These are phyloP conservation scores for Holcopasites calliopsidis DNA, from an alignment of 1,140 invertebrate genomes.

Conservation along the genomic window DNA sequence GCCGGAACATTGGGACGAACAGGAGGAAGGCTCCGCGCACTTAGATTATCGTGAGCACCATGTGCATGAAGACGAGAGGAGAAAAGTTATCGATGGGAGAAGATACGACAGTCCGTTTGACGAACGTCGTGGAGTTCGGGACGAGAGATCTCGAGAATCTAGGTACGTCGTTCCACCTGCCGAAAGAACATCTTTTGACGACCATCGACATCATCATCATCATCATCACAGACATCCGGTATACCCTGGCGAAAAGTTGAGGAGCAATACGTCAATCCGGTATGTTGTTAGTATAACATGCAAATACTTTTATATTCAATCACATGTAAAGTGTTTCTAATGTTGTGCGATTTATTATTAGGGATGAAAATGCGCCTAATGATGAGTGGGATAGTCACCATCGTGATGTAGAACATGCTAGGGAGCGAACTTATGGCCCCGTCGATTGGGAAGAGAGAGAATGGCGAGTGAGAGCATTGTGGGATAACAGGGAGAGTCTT, in stretches of 20 bases:
- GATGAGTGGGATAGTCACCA: slow-evolving; percentile 77
- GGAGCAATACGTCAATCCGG: slow-evolving; percentile 56
- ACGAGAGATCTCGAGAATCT: slow-evolving; percentile 67
- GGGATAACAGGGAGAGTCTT: slow-evolving; percentile 75
- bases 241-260: slow-evolving; percentile 68
- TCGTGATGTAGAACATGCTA: slow-evolving; percentile 69
- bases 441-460: slow-evolving; percentile 78
- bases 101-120: slow-evolving; percentile 75
- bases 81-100: slow-evolving; percentile 70
- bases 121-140: slow-evolving; percentile 69
- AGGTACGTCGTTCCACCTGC: slow-evolving; percentile 65
- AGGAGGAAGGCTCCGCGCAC: slow-evolving; percentile 67
- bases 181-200: slow-evolving; percentile 73
- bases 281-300: slow-evolving; percentile 5
- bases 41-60: slow-evolving; percentile 73
- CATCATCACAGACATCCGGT: slow-evolving; percentile 73
- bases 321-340: not conserved
- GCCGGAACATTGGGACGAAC: slow-evolving; percentile 75
- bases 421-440: slow-evolving; percentile 68
- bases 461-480: slow-evolving; percentile 71
- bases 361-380: slow-evolving; percentile 69
- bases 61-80: slow-evolving; percentile 72
- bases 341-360: not conserved
- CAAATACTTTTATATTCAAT: not conserved
- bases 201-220: slow-evolving; percentile 71